Evolutionary conservation across 2,113 vertebrate species (phyloP).

Genomic region (Brachyistius frenatus): DNA sequence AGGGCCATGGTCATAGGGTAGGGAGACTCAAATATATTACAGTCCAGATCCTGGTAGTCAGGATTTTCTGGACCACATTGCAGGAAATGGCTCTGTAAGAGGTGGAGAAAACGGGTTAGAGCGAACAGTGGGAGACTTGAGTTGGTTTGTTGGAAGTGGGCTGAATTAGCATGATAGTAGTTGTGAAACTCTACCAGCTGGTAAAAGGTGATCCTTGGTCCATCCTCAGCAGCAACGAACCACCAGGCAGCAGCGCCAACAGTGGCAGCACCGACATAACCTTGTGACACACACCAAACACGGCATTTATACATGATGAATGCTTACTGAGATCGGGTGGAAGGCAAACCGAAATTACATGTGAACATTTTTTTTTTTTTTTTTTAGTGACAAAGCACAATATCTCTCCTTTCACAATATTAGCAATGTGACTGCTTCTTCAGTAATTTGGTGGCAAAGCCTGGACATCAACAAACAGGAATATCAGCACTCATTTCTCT

Average conservation of each 20-base stretch:
- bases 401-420: not conserved
- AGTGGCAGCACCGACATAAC: conserved; percentile 96
- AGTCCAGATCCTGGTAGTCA: conserved; percentile 89
- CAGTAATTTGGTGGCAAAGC: not conserved
- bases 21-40: conserved; percentile 95
- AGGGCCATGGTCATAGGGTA: conserved; percentile 99
- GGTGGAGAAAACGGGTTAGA: not conserved
- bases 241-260: conserved; percentile 98
- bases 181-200: conserved; percentile 88
- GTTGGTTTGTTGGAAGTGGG: not conserved
- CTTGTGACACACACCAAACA: conserved; percentile 74
- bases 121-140: fast-evolving
- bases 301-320: not conserved
- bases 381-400: not conserved
- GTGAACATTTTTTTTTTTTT: not conserved
- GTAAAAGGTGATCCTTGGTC: conserved; percentile 93
- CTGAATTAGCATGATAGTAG: not conserved
- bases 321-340: not conserved
- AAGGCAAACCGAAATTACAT: too few relatives aligned
- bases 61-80: conserved; percentile 95
- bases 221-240: conserved; percentile 98
- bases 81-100: conserved; percentile 93
- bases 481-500: too few relatives aligned
- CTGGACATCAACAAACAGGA: too few relatives aligned
- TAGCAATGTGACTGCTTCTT: not conserved